These are phyloP conservation scores for Spinus pinus DNA, from an alignment of 2,797 vertebrate genomes.

Conservation along the genomic window DNA sequence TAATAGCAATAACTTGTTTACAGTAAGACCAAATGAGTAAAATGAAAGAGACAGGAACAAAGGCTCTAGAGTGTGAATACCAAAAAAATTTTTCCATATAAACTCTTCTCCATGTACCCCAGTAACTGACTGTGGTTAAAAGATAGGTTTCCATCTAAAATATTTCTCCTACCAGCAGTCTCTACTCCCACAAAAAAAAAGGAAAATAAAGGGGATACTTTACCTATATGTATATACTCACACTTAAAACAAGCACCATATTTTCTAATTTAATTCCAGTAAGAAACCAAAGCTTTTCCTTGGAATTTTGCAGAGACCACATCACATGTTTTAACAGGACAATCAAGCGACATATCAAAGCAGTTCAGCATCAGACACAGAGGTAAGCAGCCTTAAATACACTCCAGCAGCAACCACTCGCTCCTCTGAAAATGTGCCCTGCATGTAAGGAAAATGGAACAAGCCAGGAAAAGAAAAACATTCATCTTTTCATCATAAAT, in stretches of 20 bases:
- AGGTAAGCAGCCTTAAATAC: background rate
- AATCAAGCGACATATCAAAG: background rate
- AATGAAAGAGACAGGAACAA: background rate
- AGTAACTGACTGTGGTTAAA: background rate
- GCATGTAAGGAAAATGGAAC: background rate
- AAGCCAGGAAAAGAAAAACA: background rate
- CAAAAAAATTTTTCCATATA: background rate
- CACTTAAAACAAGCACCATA: background rate
- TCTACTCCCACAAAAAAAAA: background rate
- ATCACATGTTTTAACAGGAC: background rate
- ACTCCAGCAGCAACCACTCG: background rate
- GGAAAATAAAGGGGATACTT: background rate
- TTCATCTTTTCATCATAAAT: background rate
- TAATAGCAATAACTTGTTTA: background rate
- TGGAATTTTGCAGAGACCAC: background rate
- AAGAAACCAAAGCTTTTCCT: background rate
- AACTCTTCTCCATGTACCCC: background rate
- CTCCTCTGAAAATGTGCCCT: background rate
- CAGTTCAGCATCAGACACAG: background rate
- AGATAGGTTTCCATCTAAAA: background rate
- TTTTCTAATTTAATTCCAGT: background rate
- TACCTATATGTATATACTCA: background rate
- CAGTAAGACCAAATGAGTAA: background rate
- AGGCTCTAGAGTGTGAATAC: background rate
- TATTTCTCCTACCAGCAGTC: background rate